Evolutionary conservation across 2,888 invertebrate species (phyloP).

Genomic region (Mimas tiliae): DNA sequence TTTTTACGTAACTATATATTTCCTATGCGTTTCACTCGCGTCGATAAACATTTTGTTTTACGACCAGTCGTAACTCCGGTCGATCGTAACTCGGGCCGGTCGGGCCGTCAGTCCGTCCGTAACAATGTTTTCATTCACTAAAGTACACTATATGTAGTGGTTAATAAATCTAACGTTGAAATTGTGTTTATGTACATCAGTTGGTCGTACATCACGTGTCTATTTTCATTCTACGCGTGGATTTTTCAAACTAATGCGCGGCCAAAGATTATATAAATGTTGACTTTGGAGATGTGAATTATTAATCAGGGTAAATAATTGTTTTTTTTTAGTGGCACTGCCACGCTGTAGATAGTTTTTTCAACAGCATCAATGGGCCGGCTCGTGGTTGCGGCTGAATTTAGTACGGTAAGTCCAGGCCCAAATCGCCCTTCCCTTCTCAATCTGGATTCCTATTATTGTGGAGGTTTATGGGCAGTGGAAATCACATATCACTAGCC

Average conservation of each 20-base stretch:
- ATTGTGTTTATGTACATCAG: conserved; percentile 63
- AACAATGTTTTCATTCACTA: conserved; percentile 74
- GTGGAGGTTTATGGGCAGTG: too few species aligned
- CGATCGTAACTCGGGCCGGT: conserved; percentile 19
- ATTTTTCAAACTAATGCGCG: conserved; percentile 51
- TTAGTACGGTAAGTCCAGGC: too few species aligned
- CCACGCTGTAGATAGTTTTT: too few species aligned
- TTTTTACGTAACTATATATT: conserved; percentile 45
- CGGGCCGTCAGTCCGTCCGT: conserved; percentile 49
- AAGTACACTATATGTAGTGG: conserved; percentile 47
- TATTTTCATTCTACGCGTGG: conserved; percentile 66
- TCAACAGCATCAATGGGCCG: too few species aligned
- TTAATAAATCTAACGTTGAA: conserved; percentile 68
- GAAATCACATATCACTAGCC: too few species aligned
- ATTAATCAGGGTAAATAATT: background rate
- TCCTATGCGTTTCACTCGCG: conserved; percentile 42
- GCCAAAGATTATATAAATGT: conserved; percentile 44
- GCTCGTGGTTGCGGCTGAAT: too few species aligned
- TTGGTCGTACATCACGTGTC: conserved; percentile 59
- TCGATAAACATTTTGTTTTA: conserved; percentile 57
- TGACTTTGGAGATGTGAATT: conserved; percentile 3
- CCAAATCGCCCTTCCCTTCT: too few species aligned
- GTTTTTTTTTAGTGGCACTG: too few species aligned
- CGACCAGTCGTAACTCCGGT: conserved; percentile 50
- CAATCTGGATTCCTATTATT: too few species aligned